Percentiles rank a stretch among this genome's conserved stretches.
Conservation (phyloP, 92 coral and sea anemone species). For the Siderastrea siderea region DNA sequence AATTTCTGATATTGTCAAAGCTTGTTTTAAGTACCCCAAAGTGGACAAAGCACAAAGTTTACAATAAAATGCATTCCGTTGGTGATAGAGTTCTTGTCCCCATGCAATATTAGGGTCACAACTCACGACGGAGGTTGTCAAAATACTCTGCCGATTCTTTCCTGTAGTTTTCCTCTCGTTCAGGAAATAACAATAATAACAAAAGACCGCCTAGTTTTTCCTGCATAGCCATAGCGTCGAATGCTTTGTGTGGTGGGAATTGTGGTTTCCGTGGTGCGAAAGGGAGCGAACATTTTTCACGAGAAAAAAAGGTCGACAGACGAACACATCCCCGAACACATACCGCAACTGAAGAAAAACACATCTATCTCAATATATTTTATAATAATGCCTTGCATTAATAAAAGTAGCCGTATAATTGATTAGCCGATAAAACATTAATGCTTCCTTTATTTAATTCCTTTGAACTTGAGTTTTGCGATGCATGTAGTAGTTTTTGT, state of each 20-base stretch:
- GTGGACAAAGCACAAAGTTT: not conserved
- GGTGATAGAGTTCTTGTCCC: not conserved
- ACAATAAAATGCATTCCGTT: not conserved
- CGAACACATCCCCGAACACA: not conserved
- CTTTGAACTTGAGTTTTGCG: not conserved
- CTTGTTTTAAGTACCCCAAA: not conserved
- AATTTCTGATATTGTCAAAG: constrained; percentile 17
- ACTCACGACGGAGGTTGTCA: not conserved
- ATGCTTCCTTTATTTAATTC: not conserved
- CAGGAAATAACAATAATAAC: constrained; percentile 41
- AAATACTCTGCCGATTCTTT: constrained; percentile 11
- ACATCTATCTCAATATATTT: not conserved
- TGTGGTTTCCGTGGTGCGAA: constrained; percentile 16
- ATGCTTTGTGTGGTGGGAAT: not conserved
- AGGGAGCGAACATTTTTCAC: not conserved
- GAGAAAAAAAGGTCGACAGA: not conserved
- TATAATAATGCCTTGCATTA: not conserved
- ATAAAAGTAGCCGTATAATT: not conserved
- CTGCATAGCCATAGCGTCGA: constrained; percentile 23
- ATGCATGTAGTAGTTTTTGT: not conserved
- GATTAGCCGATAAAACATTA: not conserved
- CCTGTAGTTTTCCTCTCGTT: constrained; percentile 21
- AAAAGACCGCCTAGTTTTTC: constrained; percentile 37
- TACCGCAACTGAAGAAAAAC: not conserved
- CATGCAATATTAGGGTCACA: not conserved